Evolutionary conservation across 2,113 vertebrate genomes (phyloP).

Genomic region (Pomatostomus ruficeps): DNA sequence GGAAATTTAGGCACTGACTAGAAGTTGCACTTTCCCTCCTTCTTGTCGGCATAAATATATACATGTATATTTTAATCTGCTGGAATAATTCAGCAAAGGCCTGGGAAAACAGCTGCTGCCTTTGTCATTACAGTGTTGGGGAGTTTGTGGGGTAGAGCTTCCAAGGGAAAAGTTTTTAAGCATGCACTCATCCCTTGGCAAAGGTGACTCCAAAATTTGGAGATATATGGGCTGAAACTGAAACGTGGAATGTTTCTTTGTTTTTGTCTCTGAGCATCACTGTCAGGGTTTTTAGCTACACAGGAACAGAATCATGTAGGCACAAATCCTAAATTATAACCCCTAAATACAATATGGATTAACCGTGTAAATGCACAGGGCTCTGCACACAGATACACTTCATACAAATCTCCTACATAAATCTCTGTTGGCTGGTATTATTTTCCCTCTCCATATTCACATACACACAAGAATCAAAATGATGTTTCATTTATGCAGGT

Average conservation of each 20-base stretch:
- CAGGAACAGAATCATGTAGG: not conserved
- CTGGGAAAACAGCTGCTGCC: slow-evolving; percentile 53
- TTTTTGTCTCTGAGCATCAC: not conserved
- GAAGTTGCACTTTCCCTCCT: slow-evolving; percentile 72
- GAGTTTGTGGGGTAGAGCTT: not conserved
- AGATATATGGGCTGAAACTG: not conserved
- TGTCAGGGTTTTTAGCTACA: not conserved
- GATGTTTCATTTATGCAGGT: not conserved
- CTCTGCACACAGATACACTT: not conserved
- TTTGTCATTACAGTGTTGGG: not conserved
- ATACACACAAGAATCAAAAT: not conserved
- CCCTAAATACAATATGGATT: not conserved
- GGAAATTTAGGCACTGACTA: slow-evolving; percentile 75
- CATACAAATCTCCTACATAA: not conserved
- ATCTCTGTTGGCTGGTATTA: not conserved
- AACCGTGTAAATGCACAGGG: not conserved
- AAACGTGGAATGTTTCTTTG: not conserved
- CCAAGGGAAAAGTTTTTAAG: not conserved
- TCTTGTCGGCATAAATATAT: slow-evolving; percentile 71
- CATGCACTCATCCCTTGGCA: not conserved
- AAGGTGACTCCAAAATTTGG: not conserved
- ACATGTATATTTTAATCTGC: slow-evolving; percentile 71
- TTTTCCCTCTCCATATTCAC: not conserved
- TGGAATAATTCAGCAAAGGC: slow-evolving; percentile 57
- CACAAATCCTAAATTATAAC: not conserved